Conservation (phyloP, 2,888 invertebrate species). For the Sinhomidia bicolor region DNA sequence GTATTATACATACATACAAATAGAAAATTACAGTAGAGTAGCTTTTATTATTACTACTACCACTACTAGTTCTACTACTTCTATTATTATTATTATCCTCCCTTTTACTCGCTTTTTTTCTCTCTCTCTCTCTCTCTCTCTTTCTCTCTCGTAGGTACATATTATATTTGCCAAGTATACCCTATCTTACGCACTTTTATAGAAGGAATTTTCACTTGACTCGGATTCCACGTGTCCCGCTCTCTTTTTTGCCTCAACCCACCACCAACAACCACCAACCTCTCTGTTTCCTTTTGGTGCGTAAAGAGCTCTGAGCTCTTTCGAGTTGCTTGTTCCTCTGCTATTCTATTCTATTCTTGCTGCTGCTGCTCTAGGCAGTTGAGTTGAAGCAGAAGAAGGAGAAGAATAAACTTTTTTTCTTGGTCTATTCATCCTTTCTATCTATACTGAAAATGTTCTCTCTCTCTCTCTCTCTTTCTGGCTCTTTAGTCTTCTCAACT, state of each 20-base stretch:
- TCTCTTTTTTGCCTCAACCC: constrained; percentile 55
- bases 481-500: background rate
- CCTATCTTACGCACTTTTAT: background rate
- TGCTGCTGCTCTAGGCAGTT: background rate
- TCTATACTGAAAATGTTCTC: constrained; percentile 5
- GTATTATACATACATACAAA: no score
- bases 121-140: no score
- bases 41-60: background rate
- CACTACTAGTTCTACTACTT: background rate
- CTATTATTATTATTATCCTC: background rate
- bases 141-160: no score
- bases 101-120: constrained; percentile 21
- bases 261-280: background rate
- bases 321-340: no score
- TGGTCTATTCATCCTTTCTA: background rate
- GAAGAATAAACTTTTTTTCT: background rate
- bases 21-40: constrained; percentile 20
- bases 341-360: no score
- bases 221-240: constrained; percentile 73
- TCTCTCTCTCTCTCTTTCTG: no score
- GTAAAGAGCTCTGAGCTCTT: background rate
- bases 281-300: background rate
- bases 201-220: constrained; percentile 66
- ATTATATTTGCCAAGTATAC: background rate
- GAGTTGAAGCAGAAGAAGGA: no score